Percentiles rank a stretch among this genome's conserved stretches.
These are phyloP conservation scores for Cistogaster globosa DNA, from an alignment of 2,888 invertebrate genomes.

Conservation along the genomic window DNA sequence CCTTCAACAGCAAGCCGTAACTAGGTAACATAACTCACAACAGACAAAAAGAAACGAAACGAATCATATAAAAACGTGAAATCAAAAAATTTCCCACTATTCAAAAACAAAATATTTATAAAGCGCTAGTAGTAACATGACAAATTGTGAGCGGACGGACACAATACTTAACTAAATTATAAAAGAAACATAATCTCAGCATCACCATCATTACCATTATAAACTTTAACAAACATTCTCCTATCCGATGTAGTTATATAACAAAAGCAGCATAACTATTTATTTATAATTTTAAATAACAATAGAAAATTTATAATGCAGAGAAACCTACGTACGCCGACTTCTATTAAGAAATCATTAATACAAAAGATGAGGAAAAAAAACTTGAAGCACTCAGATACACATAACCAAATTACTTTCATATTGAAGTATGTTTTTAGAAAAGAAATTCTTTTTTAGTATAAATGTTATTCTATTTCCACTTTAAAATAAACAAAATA, in stretches of 20 bases:
- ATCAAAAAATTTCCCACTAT: slow-evolving; percentile 62
- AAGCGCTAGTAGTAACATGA: slow-evolving; percentile 47
- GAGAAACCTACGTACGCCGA: slow-evolving; percentile 6
- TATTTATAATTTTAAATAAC: slow-evolving; percentile 58
- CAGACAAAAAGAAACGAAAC: background rate
- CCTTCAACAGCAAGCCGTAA: slow-evolving; percentile 50
- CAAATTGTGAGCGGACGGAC: slow-evolving; percentile 34
- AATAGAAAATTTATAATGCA: slow-evolving; percentile 44
- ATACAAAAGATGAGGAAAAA: background rate
- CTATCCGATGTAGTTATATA: slow-evolving; percentile 49
- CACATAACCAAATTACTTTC: slow-evolving; percentile 14
- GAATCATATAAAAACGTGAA: slow-evolving; percentile 30
- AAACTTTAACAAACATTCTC: slow-evolving; percentile 33
- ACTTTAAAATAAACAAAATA: slow-evolving; percentile 9
- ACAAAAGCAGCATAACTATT: slow-evolving; percentile 53
- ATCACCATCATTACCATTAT: background rate
- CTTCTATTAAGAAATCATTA: slow-evolving; percentile 17
- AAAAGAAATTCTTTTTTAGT: slow-evolving; percentile 10
- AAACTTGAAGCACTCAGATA: slow-evolving; percentile 33
- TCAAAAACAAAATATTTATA: slow-evolving; percentile 57
- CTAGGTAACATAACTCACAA: slow-evolving; percentile 30
- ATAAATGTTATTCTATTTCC: slow-evolving; percentile 14
- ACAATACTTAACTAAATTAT: slow-evolving; percentile 30
- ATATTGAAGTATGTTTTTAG: background rate
- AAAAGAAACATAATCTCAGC: slow-evolving; percentile 52